A percentile compares a stretch with the other conserved stretches of the same genome.
phyloP scores from a whole-genome alignment of 2,797 vertebrate genomes.

The Monodelphis domestica region DNA sequence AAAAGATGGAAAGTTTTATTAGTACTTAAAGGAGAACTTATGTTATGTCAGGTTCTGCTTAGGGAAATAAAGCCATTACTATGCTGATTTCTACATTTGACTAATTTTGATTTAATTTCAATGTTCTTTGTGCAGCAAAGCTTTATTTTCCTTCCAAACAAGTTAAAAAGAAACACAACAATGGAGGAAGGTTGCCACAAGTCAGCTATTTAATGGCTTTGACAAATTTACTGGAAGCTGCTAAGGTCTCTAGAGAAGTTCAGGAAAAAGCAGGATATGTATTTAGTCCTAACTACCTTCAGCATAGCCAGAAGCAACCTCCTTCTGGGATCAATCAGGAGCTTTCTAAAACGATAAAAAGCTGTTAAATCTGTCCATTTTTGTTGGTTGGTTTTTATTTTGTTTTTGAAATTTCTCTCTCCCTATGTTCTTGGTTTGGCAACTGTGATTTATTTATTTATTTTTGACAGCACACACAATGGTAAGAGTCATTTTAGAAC shows the following conservation, averaged over 20 bases:
- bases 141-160: not conserved
- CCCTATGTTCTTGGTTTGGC: not conserved
- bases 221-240: not conserved
- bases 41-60: not conserved
- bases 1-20: not conserved
- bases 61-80: not conserved
- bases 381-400: not conserved
- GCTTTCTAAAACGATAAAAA: not conserved
- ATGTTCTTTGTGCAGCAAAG: not conserved
- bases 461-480: not conserved
- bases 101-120: not conserved
- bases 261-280: not conserved
- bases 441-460: not conserved
- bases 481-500: not conserved
- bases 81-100: not conserved
- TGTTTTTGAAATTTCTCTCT: not conserved
- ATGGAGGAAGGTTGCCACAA: not conserved
- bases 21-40: not conserved
- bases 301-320: not conserved
- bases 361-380: not conserved
- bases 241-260: not conserved
- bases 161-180: not conserved
- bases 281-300: not conserved
- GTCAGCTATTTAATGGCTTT: not conserved
- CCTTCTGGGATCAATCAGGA: not conserved